These are phyloP conservation scores for Hirtodrosophila cameraria DNA, from an alignment of 2,888 invertebrate species.

Conservation along the genomic window DNA sequence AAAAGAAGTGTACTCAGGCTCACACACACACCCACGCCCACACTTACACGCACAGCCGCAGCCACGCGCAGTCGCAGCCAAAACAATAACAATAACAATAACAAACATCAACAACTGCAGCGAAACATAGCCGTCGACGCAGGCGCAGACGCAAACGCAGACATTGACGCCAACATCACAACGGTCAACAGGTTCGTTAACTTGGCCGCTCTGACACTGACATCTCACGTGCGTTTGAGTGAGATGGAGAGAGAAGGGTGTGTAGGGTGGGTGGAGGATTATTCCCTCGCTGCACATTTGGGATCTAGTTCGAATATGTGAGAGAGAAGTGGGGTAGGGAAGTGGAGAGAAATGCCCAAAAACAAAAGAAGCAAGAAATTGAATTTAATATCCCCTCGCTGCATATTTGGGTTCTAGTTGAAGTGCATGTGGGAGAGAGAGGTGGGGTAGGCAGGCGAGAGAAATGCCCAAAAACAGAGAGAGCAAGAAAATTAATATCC, in stretches of 20 bases:
- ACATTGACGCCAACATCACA: slow-evolving; percentile 8
- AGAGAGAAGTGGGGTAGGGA: no score
- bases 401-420: slow-evolving; percentile 10
- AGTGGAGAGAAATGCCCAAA: no score
- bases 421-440: no score
- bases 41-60: no score
- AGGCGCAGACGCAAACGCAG: slow-evolving; percentile 11
- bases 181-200: slow-evolving; percentile 32
- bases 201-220: slow-evolving; percentile 17
- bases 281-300: no score
- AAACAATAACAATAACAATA: slow-evolving; percentile 13
- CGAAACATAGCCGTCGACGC: slow-evolving; percentile 14
- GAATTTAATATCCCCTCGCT: slow-evolving; percentile 8
- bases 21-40: slow-evolving; percentile 14
- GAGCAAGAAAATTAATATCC: no score
- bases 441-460: no score
- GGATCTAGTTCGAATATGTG: not conserved
- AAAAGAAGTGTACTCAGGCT: slow-evolving; percentile 11
- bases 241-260: not conserved
- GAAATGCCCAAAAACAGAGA: no score
- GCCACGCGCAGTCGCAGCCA: no score
- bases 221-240: slow-evolving; percentile 15
- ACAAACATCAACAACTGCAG: slow-evolving; percentile 16
- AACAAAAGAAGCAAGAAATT: slow-evolving; percentile 4
- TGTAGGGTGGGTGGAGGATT: not conserved